phyloP scores from a whole-genome alignment of 2,113 vertebrate species.

The Fulmarus glacialis region DNA sequence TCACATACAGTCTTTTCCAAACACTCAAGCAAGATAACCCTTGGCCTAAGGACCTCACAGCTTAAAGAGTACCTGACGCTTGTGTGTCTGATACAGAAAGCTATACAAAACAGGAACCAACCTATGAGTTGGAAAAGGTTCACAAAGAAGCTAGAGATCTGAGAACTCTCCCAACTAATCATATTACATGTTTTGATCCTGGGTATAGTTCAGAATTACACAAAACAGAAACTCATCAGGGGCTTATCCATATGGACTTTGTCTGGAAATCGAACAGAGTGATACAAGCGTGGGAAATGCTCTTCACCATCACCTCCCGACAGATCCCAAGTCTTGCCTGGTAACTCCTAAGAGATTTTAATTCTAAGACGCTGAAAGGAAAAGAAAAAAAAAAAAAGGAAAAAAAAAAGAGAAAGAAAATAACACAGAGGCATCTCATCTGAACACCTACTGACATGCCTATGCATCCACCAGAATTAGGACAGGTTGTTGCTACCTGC shows the following conservation, averaged over 20 bases:
- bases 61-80: not conserved
- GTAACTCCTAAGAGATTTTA: not conserved
- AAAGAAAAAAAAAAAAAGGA: fast-evolving
- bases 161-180: not conserved
- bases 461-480: not conserved
- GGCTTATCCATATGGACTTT: not conserved
- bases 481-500: not conserved
- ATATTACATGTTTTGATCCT: not conserved
- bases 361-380: not conserved
- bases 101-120: not conserved
- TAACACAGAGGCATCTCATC: not conserved
- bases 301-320: not conserved
- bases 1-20: not conserved
- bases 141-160: not conserved
- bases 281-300: not conserved
- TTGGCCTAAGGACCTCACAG: not conserved
- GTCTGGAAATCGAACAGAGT: not conserved
- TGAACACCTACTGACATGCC: not conserved
- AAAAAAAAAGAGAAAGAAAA: not conserved
- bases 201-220: not conserved
- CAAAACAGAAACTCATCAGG: not conserved
- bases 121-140: not conserved
- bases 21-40: not conserved
- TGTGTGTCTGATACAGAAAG: not conserved
- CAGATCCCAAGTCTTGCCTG: not conserved